Base-by-base conservation (phyloP, 2,888 invertebrate species). In the Latrodectus hesperus region DNA sequence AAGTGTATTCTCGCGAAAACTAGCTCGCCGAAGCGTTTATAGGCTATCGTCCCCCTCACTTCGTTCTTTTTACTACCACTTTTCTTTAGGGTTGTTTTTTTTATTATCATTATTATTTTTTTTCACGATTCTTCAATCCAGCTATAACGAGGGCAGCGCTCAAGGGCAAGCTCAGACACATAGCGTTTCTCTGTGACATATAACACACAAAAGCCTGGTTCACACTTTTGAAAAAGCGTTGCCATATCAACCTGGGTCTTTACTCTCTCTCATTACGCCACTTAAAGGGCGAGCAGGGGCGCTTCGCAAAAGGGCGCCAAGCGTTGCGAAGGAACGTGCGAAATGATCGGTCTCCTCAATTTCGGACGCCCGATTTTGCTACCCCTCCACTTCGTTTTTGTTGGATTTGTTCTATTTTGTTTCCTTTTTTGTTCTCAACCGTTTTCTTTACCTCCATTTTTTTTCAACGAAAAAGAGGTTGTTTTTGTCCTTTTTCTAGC, bases 11-110 rank as follows among this genome's bases (percentile, higher is more conserved):
- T 38, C 67, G 64, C n/a, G 65, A 75, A 75, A 81, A 80, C 70
- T 79, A 80, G 81, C 81, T 87, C 86, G 52, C 64, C 76, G 55
- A 84, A 84, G 86, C 86, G 75, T 87, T 87, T 87, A 87, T 87
- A 87, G 86, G 77, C 77, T 81, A 71, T 72, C 38, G 22, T 70
- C 53, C 53, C 72, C 60, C 17, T 14, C 77, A 14, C 22, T 26
- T 60, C 53, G 22, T 38, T 51, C 22, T 65, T 55, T 52, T 55
- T 70, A 22, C 14, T 38, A 55, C 68, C 55, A 52, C 70, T 77
- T 77, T 16, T 49, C 51, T 51, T 80, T 65, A 26, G 72, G 52
- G 26, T 68, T 60, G 16, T 53, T 70, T 74, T 64, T 78, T 72
- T 75, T 70, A 70, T 67, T 82, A 64, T 82, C 70, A 75, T 82